phyloP scores from a whole-genome alignment of 2,113 vertebrate species.

The Thamnophis sirtalis region DNA sequence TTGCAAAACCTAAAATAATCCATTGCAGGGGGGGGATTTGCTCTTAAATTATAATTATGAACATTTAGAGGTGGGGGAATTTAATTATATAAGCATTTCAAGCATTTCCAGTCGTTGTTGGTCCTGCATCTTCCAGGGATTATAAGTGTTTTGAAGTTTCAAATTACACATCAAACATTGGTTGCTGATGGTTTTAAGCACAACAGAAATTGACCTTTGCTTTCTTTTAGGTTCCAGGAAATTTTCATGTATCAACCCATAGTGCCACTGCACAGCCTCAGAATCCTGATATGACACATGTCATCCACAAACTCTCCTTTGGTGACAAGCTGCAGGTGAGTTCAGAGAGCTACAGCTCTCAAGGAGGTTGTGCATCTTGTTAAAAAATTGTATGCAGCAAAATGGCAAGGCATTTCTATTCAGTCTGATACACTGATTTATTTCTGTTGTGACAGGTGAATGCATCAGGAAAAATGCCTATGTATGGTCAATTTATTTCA shows the following conservation, averaged over 20 bases:
- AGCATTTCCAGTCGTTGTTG: not conserved
- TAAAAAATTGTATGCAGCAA: not conserved
- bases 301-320: constrained; percentile 93
- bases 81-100: not conserved
- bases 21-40: constrained; percentile 8
- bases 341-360: constrained; percentile 21
- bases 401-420: not conserved
- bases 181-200: not conserved
- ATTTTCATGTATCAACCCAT: constrained; percentile 97
- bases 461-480: not conserved
- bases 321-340: constrained; percentile 91
- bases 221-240: constrained; percentile 88
- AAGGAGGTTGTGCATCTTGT: constrained; percentile 4
- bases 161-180: not conserved
- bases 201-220: constrained; percentile 15
- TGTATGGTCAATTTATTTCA: not conserved
- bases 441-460: not conserved
- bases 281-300: constrained; percentile 95
- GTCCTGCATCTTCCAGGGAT: not conserved
- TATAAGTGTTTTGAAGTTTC: not conserved
- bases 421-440: not conserved
- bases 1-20: not conserved
- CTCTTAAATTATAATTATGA: not conserved
- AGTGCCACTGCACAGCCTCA: constrained; percentile 96
- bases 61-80: not conserved